Base-by-base conservation (phyloP, 92 coral and sea anemone genomes). In the Zoanthus sansibaricus region DNA sequence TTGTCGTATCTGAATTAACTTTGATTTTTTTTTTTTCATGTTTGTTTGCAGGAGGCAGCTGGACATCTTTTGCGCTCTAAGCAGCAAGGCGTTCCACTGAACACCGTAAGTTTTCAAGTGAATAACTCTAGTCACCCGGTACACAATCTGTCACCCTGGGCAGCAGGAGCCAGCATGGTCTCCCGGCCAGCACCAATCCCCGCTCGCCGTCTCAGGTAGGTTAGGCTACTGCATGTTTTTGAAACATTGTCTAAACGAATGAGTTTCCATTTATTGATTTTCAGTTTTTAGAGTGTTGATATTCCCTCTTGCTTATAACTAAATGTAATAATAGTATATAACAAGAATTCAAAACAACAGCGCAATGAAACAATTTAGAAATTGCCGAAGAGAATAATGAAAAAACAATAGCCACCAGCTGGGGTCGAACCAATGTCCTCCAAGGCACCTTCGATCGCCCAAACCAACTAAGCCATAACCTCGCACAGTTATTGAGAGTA, bases 71-170 rank as follows among this genome's bases (percentile, higher is more conserved):
- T 94, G 72, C 89, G 90, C 55, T 88, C 95, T 61, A 94, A 94
- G 62, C 87, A 88, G 72, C 90, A 89, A 44, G 95, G 95, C 66
- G 95, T 92, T 44, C 95, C 95, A 20, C 87, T 92, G 58, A 71
- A 76, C 55, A 77, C 95, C 18, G 79, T 77, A 56, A 87, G 87
- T 58, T 86, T 92, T 76, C 93, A 91, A 75, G 93, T 91, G 78
- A 94, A 94, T 76, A 86, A 75, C 90, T 89, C 92, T 42, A 77
- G 93, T 66, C 98, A 93, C 83, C 95, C 98, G 83, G 93, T 91
- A 85, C 89, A 93, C 73, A 94, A 92, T 75, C 88, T 94, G 30
- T 94, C 98, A 20, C 95, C 98, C 9, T 94, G 98, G 98, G 84
- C 98, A 52, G 95, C 98, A 86, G 98, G 98, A 59, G 59, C 95